Percentiles rank a stretch among this genome's conserved stretches.
Evolutionary conservation across 1,140 invertebrate species (phyloP).

Genomic region (Anastrepha obliqua): DNA sequence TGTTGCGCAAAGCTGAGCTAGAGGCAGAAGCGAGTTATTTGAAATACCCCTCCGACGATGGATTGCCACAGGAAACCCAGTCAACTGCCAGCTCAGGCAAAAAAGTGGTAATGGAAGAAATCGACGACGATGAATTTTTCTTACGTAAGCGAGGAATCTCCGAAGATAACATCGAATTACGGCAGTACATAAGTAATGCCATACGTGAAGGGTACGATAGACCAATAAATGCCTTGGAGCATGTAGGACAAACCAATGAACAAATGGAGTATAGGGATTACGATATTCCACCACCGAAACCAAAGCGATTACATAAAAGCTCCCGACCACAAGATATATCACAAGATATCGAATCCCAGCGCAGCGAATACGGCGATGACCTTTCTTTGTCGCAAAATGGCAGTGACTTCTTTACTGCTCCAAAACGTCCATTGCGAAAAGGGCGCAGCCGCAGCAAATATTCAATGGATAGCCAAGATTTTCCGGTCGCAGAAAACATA

Average conservation of each 20-base stretch:
- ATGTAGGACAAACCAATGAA: slow-evolving; percentile 75
- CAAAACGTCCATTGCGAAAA: slow-evolving; percentile 70
- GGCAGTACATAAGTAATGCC: slow-evolving; percentile 84
- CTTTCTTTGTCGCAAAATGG: slow-evolving; percentile 71
- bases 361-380: slow-evolving; percentile 70
- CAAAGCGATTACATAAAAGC: slow-evolving; percentile 66
- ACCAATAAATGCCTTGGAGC: slow-evolving; percentile 79
- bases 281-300: slow-evolving; percentile 71
- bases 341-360: slow-evolving; percentile 67
- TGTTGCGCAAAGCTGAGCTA: slow-evolving; percentile 68
- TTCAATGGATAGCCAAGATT: slow-evolving; percentile 73
- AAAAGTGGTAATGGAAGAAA: slow-evolving; percentile 85
- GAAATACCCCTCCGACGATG: slow-evolving; percentile 64
- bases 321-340: slow-evolving; percentile 66
- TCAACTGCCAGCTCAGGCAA: slow-evolving; percentile 73
- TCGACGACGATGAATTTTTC: slow-evolving; percentile 91
- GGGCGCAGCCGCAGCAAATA: slow-evolving; percentile 70
- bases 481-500: slow-evolving; percentile 63
- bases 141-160: slow-evolving; percentile 86
- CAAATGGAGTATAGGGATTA: slow-evolving; percentile 65
- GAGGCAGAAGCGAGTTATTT: slow-evolving; percentile 69
- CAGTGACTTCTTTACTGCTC: slow-evolving; percentile 66
- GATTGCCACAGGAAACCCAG: slow-evolving; percentile 67
- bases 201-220: slow-evolving; percentile 85
- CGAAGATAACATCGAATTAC: slow-evolving; percentile 86